Conservation (phyloP, 2,797 vertebrate genomes). For the Telmatherina bonti region DNA sequence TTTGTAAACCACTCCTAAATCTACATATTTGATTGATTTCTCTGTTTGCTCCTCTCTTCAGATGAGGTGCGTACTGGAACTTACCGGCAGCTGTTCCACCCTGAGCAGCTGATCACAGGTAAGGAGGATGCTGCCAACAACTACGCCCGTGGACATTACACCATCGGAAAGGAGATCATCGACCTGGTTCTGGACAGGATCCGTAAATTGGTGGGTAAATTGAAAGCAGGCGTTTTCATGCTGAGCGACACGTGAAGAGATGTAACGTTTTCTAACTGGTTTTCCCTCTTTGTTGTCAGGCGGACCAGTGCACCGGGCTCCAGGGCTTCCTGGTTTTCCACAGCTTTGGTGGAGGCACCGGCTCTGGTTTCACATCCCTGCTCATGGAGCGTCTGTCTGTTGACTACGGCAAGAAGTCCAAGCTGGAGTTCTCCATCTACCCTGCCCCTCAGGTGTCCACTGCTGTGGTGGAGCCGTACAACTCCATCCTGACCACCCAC, state of each 20-base stretch:
- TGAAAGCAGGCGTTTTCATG: no score
- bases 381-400: conserved; percentile 94
- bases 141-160: no score
- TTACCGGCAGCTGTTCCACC: conserved; percentile 84
- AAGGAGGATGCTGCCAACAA: conserved; percentile 74
- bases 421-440: conserved; percentile 94
- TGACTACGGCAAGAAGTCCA: conserved; percentile 94
- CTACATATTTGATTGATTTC: no score
- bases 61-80: no score
- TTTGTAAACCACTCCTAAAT: not conserved
- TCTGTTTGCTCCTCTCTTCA: not conserved
- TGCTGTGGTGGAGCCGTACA: conserved; percentile 94
- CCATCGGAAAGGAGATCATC: conserved; percentile 83
- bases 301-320: conserved; percentile 78
- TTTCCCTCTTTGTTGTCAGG: conserved; percentile 46
- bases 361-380: conserved; percentile 92
- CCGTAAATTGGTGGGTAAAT: no score
- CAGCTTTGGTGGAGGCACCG: conserved; percentile 90
- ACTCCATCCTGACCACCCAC: conserved; percentile 95
- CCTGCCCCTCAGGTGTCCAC: conserved; percentile 94
- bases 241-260: no score
- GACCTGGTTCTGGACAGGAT: conserved; percentile 74
- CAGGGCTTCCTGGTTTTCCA: conserved; percentile 75
- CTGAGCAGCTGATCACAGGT: conserved; percentile 84
- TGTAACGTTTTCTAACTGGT: not conserved